A percentile compares a stretch with the other conserved stretches of the same genome.
Conservation (phyloP, 30 jellyfish, hydroid and myxozoan genomes). For the Aurelia aurita complex sp. Pacific region DNA sequence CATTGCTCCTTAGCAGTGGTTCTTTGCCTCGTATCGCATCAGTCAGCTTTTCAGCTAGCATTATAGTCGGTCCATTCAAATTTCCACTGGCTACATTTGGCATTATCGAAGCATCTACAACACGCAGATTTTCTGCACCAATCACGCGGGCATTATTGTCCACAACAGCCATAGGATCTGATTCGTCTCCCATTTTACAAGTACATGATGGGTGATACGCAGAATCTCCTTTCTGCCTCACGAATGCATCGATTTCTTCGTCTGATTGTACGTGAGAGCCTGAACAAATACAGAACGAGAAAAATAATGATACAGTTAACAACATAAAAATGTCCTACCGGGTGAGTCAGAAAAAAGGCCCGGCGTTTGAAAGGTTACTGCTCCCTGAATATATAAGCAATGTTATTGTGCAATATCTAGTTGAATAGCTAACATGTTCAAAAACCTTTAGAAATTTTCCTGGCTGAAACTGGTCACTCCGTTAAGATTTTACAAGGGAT, state of each 20-base stretch:
- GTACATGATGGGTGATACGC: constrained; percentile 99
- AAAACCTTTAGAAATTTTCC: no score
- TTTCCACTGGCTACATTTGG: constrained; percentile 92
- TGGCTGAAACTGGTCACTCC: no score
- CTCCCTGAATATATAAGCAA: no score
- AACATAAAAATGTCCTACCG: no score
- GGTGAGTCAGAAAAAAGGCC: no score
- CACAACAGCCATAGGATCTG: constrained; percentile 88
- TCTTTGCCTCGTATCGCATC: constrained; percentile 67
- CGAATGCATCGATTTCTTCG: constrained; percentile 87
- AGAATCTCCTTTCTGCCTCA: constrained; percentile 78
- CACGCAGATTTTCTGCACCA: constrained; percentile 88
- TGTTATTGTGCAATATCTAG: no score
- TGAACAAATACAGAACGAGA: background rate
- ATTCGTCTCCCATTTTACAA: constrained; percentile 89
- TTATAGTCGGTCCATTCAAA: constrained; percentile 86
- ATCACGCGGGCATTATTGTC: constrained; percentile 74
- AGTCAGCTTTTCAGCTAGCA: constrained; percentile 95
- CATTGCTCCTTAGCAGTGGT: constrained; percentile 74
- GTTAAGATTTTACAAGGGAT: no score
- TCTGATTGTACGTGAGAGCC: constrained; percentile 80
- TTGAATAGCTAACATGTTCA: no score
- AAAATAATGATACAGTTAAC: background rate
- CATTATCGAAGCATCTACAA: constrained; percentile 96
- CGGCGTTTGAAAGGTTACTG: no score